phyloP scores from a whole-genome alignment of 2,888 invertebrate genomes.

The Icerya purchasi region DNA sequence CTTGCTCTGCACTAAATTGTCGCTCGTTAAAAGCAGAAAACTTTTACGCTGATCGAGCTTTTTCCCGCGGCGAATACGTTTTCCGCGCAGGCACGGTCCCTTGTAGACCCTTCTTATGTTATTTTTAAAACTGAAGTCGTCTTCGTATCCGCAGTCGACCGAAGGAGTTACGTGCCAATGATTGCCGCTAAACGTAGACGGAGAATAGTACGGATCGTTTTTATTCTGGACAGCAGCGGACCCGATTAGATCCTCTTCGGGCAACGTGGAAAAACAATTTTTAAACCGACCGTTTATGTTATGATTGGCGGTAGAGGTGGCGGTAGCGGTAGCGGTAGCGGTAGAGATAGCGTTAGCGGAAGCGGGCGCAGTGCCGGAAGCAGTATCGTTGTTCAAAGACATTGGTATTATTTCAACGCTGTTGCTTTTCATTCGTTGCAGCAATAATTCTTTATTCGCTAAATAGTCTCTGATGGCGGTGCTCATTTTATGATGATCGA shows the following conservation, averaged over 20 bases:
- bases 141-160: background rate
- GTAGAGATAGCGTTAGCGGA: background rate
- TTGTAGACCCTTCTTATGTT: constrained; percentile 9
- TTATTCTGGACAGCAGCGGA: constrained; percentile 1
- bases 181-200: background rate
- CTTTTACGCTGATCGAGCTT: constrained; percentile 19
- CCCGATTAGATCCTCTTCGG: background rate
- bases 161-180: background rate
- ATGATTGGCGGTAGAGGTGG: background rate
- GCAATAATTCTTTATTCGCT: constrained; percentile 15
- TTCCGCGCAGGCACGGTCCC: constrained; percentile 16
- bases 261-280: background rate
- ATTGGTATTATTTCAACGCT: constrained; percentile 5
- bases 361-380: background rate
- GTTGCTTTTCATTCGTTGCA: constrained; percentile 15
- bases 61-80: constrained; percentile 18
- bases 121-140: constrained; percentile 4
- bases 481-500: constrained; percentile 10
- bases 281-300: background rate
- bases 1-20: constrained; percentile 5
- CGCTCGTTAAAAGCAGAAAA: constrained; percentile 17
- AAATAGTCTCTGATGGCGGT: constrained; percentile 14
- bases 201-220: background rate
- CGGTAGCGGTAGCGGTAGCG: background rate
- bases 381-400: background rate